Base-by-base conservation (phyloP, 2,113 vertebrate species). In the Cottus gobio region DNA sequence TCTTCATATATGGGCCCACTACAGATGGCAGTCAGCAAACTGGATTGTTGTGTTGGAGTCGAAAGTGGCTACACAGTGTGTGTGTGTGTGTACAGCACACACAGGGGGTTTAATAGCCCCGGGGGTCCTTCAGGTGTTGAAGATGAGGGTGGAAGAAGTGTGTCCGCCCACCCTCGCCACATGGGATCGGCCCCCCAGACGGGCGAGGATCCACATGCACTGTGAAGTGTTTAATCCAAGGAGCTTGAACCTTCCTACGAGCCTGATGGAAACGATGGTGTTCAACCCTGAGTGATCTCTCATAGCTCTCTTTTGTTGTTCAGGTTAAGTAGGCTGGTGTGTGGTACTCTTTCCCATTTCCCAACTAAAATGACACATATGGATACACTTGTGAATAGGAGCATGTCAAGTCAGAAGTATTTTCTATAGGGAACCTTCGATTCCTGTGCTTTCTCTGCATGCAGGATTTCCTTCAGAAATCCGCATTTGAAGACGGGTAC, bases 401-500 rank as follows among this genome's bases (percentile, higher is more conserved):
- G 10, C 3, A 31, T 68, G 39, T 5, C 1, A 36, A 48, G 10
- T 39, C 62, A 18, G 3, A 24, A n/a, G 44, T 30, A 26, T 13
- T 71, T 66, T 71, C 67, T 60, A 18, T 54, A 77, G 48, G 37
- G 60, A 18, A 11, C 34, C 50, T 34, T 24, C 42, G 65, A 79
- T 66, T 73, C 64, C 75, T 34, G 4, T 48, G 36, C 58, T 54
- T 48, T 37, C 9, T 1, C 39, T 20, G 61, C 50, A 44, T 10
- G 75, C 54, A 15, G 44, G 44, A 52, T 81, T 61, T 73, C 18
- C 71, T 31, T 56, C 26, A 60, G 15, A n/a, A n/a, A n/a, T n/a
- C n/a, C 2, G 1, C 20, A 60, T 79, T 74, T 85, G 56, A 89
- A 80, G 58, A 48, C 2, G 20, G 42, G 44, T 42, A 36, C 34